Evolutionary conservation across 35 echinoderm and acorn worm genomes (phyloP).

Genomic region (Anneissia japonica): DNA sequence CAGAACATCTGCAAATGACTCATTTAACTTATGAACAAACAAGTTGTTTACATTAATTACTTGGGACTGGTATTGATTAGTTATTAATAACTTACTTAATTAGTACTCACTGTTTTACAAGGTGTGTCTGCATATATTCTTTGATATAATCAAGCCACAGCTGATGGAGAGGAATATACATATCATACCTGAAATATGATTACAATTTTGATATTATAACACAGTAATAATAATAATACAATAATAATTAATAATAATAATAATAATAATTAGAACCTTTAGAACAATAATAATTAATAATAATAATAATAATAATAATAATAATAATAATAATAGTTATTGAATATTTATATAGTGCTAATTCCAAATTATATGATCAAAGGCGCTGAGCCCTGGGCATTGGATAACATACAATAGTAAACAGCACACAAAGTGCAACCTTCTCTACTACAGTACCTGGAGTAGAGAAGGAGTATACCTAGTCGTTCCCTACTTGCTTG

Average conservation of each 20-base stretch:
- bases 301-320: no score
- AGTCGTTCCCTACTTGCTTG: no score
- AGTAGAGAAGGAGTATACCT: no score
- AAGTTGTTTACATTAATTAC: neutral
- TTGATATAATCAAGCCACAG: constrained; percentile 87
- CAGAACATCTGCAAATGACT: neutral
- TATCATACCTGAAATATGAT: constrained; percentile 53
- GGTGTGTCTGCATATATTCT: constrained; percentile 47
- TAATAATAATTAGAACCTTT: neutral
- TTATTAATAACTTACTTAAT: neutral
- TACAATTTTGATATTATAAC: neutral
- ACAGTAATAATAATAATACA: neutral
- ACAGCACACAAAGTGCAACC: no score
- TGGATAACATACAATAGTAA: no score
- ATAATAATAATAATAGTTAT: no score
- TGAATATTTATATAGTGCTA: no score
- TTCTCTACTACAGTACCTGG: no score
- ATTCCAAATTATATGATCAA: no score
- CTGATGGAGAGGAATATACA: constrained; percentile 77
- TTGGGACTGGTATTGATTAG: no score
- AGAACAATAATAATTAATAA: neutral
- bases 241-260: neutral
- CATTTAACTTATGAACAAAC: no score
- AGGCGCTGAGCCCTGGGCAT: no score
- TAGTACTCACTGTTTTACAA: neutral